phyloP scores from a whole-genome alignment of 2,888 invertebrate genomes.

The Myathropa florea region DNA sequence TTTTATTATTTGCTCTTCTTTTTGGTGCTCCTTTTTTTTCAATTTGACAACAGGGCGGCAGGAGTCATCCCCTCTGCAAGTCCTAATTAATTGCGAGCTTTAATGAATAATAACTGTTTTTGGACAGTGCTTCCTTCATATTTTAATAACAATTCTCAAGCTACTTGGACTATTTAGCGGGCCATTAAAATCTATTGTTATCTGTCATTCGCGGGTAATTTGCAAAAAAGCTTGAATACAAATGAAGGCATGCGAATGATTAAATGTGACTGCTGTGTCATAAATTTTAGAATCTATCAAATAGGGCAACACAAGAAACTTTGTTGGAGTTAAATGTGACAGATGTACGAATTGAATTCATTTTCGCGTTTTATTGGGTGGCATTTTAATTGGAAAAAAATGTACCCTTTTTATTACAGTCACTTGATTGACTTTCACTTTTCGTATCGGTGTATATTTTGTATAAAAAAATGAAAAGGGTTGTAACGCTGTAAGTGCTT shows the following conservation, averaged over 20 bases:
- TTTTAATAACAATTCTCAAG: constrained; percentile 40
- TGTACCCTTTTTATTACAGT: too few species aligned
- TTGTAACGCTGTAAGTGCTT: too few species aligned
- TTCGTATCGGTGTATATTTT: too few species aligned
- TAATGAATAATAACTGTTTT: constrained; percentile 57
- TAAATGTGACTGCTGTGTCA: background rate
- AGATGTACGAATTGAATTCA: too few species aligned
- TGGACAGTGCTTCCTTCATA: constrained; percentile 31
- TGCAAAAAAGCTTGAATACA: background rate
- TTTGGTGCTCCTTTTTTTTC: background rate
- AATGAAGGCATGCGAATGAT: background rate
- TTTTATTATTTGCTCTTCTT: background rate
- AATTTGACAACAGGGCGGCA: background rate
- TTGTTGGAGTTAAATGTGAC: too few species aligned
- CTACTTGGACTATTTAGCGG: constrained; percentile 45
- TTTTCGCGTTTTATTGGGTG: too few species aligned
- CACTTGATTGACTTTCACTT: too few species aligned
- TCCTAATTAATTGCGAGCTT: constrained; percentile 57
- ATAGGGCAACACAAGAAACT: too few species aligned
- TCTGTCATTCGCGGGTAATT: constrained; percentile 30
- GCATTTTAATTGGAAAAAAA: too few species aligned
- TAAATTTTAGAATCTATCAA: too few species aligned
- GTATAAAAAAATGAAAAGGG: too few species aligned
- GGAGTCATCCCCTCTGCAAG: background rate
- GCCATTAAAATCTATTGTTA: constrained; percentile 56